phyloP scores from a whole-genome alignment of 2,888 invertebrate genomes.

The Agrotis exclamationis region DNA sequence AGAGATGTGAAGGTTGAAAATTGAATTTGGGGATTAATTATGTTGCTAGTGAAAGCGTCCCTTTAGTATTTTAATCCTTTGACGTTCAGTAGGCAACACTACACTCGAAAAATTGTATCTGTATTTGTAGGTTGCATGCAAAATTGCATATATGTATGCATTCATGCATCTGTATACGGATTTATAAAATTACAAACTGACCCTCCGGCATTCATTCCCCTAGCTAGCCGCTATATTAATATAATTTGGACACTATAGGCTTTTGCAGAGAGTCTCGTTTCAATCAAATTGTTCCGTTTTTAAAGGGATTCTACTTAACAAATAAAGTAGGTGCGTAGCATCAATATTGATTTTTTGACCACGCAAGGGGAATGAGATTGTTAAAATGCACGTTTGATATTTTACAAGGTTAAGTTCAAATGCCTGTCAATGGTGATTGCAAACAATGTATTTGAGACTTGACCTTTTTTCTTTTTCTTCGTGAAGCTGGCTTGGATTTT shows the following conservation, averaged over 20 bases:
- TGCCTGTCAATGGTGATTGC: not conserved
- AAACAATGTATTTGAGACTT: not conserved
- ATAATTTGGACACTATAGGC: slow-evolving; percentile 59
- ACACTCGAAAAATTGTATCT: slow-evolving; percentile 26
- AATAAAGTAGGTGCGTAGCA: slow-evolving; percentile 32
- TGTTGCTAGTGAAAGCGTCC: not conserved
- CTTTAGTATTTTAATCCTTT: slow-evolving; percentile 29
- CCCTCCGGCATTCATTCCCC: slow-evolving; percentile 45
- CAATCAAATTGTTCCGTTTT: slow-evolving; percentile 36
- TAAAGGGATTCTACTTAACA: slow-evolving; percentile 28
- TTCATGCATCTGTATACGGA: slow-evolving; percentile 22
- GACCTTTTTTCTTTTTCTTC: not conserved
- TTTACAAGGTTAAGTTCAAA: slow-evolving; percentile 41
- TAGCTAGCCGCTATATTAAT: slow-evolving; percentile 54
- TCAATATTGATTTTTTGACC: slow-evolving; percentile 46
- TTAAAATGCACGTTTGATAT: slow-evolving; percentile 14
- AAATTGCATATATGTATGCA: not conserved
- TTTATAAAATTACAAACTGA: slow-evolving; percentile 43
- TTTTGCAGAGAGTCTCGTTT: slow-evolving; percentile 42
- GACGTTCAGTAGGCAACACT: not conserved
- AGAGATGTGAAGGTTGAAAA: not conserved
- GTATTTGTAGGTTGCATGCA: slow-evolving; percentile 14
- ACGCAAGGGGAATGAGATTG: not conserved
- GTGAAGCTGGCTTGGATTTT: too few species aligned
- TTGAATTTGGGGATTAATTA: not conserved